Evolutionary conservation across 2,888 invertebrate species (phyloP).

Genomic region (Horisme vitalbata): DNA sequence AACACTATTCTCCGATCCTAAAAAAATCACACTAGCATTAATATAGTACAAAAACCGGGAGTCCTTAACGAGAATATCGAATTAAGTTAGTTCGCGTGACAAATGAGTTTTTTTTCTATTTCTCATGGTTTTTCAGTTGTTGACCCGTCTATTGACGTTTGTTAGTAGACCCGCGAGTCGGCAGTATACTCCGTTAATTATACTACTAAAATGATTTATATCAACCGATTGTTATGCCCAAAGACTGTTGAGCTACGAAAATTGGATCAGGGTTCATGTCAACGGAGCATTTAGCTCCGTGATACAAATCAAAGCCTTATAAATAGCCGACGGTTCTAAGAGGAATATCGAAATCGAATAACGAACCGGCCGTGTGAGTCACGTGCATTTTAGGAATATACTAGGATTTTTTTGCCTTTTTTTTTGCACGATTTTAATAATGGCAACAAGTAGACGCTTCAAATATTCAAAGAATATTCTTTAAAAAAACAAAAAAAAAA

Average conservation of each 20-base stretch:
- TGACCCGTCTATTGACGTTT: conserved; percentile 73
- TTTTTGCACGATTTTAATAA: no score
- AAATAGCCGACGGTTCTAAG: conserved; percentile 19
- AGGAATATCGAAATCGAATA: no score
- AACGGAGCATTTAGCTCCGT: conserved; percentile 52
- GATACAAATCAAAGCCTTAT: conserved; percentile 45
- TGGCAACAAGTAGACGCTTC: no score
- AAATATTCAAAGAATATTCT: no score
- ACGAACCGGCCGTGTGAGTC: neutral
- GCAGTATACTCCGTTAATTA: conserved; percentile 56
- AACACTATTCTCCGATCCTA: no score
- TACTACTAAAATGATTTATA: conserved; percentile 69
- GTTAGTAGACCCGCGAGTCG: conserved; percentile 41
- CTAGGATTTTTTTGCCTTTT: no score
- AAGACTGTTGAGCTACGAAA: conserved; percentile 50
- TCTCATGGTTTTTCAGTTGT: conserved; percentile 78
- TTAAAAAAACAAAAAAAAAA: no score
- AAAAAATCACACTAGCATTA: no score
- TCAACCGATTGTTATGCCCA: conserved; percentile 53
- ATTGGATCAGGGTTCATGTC: conserved; percentile 59
- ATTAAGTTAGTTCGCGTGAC: conserved; percentile 66
- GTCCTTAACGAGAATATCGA: conserved; percentile 42
- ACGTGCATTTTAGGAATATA: no score
- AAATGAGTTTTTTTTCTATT: conserved; percentile 70
- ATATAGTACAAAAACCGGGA: no score